Evolutionary conservation across 2,113 vertebrate genomes (phyloP).

Genomic region (rabbit (Oryctolagus cuniculus)): DNA sequence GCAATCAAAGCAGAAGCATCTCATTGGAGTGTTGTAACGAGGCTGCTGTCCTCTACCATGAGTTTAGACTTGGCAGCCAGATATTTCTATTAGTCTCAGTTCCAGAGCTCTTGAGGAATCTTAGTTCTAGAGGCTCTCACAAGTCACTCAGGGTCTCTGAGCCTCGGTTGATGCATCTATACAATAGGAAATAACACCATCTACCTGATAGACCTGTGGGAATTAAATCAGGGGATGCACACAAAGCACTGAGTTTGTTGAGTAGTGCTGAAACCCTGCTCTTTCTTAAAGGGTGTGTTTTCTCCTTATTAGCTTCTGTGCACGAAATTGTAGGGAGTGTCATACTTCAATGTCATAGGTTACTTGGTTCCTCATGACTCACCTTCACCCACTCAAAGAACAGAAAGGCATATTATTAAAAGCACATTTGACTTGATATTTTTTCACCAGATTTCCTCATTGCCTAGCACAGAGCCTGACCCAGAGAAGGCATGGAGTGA

Average conservation of each 20-base stretch:
- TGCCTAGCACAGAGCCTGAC: background rate
- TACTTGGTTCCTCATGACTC: constrained; percentile 30
- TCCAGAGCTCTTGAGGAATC: background rate
- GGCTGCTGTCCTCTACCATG: background rate
- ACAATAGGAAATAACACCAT: background rate
- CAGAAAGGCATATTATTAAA: background rate
- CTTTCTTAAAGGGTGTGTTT: background rate
- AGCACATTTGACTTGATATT: background rate
- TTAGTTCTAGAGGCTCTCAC: background rate
- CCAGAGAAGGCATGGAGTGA: background rate
- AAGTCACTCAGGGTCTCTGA: background rate
- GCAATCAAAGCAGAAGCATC: constrained; percentile 15
- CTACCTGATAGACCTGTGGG: background rate
- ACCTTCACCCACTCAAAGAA: background rate
- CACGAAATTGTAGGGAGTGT: background rate
- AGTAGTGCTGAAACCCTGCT: background rate
- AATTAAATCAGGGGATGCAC: background rate
- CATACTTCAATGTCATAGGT: background rate
- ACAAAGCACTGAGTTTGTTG: background rate
- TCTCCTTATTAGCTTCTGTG: background rate
- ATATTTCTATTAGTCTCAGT: background rate
- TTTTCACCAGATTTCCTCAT: background rate
- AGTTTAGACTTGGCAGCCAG: background rate
- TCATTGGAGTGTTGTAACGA: background rate
- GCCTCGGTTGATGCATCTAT: background rate